phyloP scores from a whole-genome alignment of 2,797 vertebrate species.

The Vireo griseus region DNA sequence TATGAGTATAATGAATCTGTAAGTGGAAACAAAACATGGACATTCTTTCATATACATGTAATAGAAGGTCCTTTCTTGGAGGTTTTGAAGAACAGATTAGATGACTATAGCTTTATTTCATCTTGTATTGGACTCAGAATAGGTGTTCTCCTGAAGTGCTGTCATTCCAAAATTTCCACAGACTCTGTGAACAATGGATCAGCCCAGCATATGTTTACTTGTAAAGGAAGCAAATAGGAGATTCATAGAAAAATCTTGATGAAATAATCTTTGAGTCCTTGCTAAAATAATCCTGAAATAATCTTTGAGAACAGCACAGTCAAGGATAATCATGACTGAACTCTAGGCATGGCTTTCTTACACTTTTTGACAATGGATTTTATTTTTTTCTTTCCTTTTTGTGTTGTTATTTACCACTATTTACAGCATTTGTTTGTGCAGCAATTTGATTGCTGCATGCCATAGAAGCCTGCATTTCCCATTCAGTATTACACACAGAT shows the following conservation, averaged over 20 bases:
- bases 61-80: background rate
- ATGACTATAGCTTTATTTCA: background rate
- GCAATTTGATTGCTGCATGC: background rate
- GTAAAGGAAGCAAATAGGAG: background rate
- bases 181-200: background rate
- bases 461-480: background rate
- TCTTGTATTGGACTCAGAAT: background rate
- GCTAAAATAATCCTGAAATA: background rate
- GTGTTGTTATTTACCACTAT: background rate
- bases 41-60: background rate
- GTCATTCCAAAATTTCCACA: background rate
- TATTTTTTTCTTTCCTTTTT: background rate
- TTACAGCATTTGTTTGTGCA: background rate
- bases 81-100: background rate
- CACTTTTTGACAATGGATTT: background rate
- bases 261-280: background rate
- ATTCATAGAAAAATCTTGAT: background rate
- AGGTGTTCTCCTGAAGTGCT: background rate
- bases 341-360: background rate
- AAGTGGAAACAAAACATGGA: background rate
- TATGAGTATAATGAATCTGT: background rate
- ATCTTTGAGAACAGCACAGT: background rate
- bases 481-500: background rate
- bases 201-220: background rate
- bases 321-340: background rate